These are phyloP conservation scores for Trissolcus brochymenae DNA, from an alignment of 2,888 invertebrate genomes.

Conservation along the genomic window DNA sequence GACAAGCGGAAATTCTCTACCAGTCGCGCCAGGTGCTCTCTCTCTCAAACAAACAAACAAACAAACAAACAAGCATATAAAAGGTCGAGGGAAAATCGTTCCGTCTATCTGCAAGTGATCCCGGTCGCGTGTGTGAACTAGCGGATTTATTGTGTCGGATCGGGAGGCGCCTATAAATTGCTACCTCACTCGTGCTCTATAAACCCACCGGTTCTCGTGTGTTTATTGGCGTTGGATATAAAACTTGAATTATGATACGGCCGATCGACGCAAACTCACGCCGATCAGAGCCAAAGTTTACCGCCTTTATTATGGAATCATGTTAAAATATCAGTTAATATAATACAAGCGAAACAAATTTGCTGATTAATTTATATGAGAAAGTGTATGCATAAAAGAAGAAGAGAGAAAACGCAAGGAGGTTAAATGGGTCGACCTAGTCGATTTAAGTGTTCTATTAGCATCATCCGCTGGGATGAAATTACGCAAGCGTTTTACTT, in stretches of 20 bases:
- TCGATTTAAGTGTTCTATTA: neutral
- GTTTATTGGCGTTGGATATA: conserved; percentile 35
- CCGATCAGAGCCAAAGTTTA: conserved; percentile 6
- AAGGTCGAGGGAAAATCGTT: conserved; percentile 59
- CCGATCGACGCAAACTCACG: conserved; percentile 16
- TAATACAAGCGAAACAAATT: no score
- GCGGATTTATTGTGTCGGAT: conserved; percentile 36
- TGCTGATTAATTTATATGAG: no score
- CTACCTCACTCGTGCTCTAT: conserved; percentile 28
- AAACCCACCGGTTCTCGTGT: conserved; percentile 24
- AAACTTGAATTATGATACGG: conserved; percentile 38
- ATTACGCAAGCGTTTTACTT: conserved; percentile 20
- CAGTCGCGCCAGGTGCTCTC: conserved; percentile 53
- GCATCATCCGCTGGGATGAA: conserved; percentile 4
- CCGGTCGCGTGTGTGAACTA: conserved; percentile 39
- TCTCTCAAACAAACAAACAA: neutral
- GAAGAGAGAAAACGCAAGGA: neutral
- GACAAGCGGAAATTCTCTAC: conserved; percentile 1
- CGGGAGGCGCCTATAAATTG: conserved; percentile 34
- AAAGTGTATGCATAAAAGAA: no score
- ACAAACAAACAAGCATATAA: no score
- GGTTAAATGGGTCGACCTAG: neutral
- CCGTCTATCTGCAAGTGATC: conserved; percentile 37
- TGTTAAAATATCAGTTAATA: no score
- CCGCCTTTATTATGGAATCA: no score